These are phyloP conservation scores for Eurois occulta DNA, from an alignment of 2,888 invertebrate genomes.

Conservation along the genomic window DNA sequence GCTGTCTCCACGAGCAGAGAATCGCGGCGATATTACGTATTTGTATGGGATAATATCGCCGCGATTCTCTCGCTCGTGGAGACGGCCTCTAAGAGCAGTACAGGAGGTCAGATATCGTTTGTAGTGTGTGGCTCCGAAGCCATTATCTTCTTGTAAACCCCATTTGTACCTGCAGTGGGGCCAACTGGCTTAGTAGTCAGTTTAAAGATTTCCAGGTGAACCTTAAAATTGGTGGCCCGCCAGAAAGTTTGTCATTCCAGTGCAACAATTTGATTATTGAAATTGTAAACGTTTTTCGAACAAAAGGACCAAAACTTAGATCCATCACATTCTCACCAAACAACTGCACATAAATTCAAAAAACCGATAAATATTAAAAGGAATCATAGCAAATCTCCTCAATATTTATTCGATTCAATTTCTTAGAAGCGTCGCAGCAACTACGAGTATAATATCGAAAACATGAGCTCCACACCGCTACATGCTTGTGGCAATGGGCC, in stretches of 20 bases:
- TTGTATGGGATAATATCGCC: no score
- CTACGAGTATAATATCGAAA: slow-evolving; percentile 73
- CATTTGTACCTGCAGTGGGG: not conserved
- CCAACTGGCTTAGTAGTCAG: not conserved
- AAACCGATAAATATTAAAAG: slow-evolving; percentile 52
- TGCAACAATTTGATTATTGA: not conserved
- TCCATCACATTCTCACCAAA: not conserved
- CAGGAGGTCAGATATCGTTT: not conserved
- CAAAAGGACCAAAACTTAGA: not conserved
- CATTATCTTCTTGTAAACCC: not conserved
- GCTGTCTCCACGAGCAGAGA: no score
- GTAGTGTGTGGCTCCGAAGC: not conserved
- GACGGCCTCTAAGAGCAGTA: no score
- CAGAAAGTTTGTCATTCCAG: not conserved
- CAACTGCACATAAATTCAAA: slow-evolving; percentile 35
- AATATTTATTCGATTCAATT: slow-evolving; percentile 67
- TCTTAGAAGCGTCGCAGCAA: slow-evolving; percentile 59
- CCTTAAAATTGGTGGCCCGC: not conserved
- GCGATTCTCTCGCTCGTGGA: no score
- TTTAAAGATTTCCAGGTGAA: not conserved
- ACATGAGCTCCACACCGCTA: slow-evolving; percentile 74
- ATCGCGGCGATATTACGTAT: no score
- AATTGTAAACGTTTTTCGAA: not conserved
- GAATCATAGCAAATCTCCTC: slow-evolving; percentile 44
- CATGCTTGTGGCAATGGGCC: slow-evolving; percentile 84